Evolutionary conservation across 2,113 vertebrate genomes (phyloP), one percentile per base, ranked within the genome.

Genomic region (Ploceus nigricollis): DNA sequence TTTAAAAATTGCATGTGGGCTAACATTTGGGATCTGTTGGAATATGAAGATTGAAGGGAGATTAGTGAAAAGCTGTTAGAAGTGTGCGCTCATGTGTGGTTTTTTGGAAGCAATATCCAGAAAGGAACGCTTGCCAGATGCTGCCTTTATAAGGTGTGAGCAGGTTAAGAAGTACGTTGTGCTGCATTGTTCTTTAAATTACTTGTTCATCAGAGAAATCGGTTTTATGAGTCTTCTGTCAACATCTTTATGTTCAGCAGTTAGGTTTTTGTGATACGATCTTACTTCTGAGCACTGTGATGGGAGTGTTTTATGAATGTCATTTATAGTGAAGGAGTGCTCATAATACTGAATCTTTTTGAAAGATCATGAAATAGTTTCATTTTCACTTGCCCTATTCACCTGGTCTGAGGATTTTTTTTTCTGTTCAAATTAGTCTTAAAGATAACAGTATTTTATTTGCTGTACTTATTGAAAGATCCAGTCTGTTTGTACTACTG

Each of bases 91-190:
- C 4, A 10, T 39, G 61, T 81, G 77, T 33, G 66, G 50, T 0
- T 69, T 95, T 90, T 92, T 92, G 85, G 72, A 96, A 91, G 87
- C 45, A 48, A 50, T 90, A 84, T 84, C 53, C 40, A 81, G 47
- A 91, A 83, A 65, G 69, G 68, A 88, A 58, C 2, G 0, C n/a
- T 91, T 69, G 56, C 87, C 89, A 91, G 94, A 53, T 92, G 70
- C 90, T 89, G 56, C 87, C 80, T 95, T 93, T 92, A 86, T 91
- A 93, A 70, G 56, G 72, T 95, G 89, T 84, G 88, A 97, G 92
- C 95, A 90, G 80, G 71, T 96, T 95, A 94, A 93, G 81, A 94
- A 95, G 83, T 92, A 76, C 2, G 0, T 85, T 84, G 68, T 88
- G 71, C 53, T 93, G 72, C 87, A 64, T 94, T 93, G 66, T 89